Base-by-base conservation (phyloP, 2,113 vertebrate species). In the Calidris pygmaea region DNA sequence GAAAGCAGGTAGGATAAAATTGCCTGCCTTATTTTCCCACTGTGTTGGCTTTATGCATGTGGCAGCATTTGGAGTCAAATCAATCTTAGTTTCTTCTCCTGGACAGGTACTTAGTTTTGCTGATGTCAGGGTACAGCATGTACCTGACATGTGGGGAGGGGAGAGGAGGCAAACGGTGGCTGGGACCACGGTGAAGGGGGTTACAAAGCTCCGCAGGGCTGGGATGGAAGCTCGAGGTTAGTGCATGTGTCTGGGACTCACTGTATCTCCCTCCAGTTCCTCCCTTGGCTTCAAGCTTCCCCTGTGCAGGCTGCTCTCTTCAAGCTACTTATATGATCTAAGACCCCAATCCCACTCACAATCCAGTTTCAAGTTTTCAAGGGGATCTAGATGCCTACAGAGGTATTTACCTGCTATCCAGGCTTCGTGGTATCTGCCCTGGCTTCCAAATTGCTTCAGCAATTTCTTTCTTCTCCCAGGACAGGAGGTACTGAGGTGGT, bases 1-100 rank as follows among this genome's bases (percentile, higher is more conserved):
- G 85, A 93, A 93, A 92, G 75, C 3, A 7, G 87, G 50, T 10
- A 48, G 89, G 78, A 80, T 76, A 68, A 91, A 94, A 95, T 85
- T 77, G 85, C 68, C 82, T 94, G 76, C 58, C 63, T 88, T 79
- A 52, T 79, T 91, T 89, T 83, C 82, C 72, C 50, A 15, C 19
- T 39, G 67, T 70, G 63, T 86, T 94, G 78, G 48, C 75, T 94
- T 73, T 77, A 56, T 89, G 60, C 80, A 67, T 80, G 87, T 96
- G 95, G 82, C 91, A 94, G 82, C 78, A 53, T 88, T 74, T 63
- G 92, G 85, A 83, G 47, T 90, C 34, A 32, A 76, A 97, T 96
- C 85, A 85, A 89, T 94, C 93, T 91, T 79, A 10, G 53, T 82
- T 87, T 76, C 77, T 78, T 50, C 63, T 70, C 48, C 75, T 23